phyloP scores from a whole-genome alignment of 2,888 invertebrate genomes.

The Germaria angustata region DNA sequence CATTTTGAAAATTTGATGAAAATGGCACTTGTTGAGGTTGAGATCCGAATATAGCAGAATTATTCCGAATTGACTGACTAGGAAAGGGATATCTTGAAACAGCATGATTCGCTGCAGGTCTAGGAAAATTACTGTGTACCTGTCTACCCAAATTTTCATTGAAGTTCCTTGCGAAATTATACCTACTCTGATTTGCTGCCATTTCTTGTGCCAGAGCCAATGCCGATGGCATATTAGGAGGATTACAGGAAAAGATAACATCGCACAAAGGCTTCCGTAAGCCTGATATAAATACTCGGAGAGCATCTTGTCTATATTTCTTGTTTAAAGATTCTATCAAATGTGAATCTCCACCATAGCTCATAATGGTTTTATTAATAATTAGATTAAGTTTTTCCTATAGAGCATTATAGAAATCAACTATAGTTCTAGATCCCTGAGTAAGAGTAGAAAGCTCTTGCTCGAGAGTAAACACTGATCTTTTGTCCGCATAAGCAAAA shows the following conservation, averaged over 20 bases:
- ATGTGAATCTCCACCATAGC: background rate
- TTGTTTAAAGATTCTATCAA: background rate
- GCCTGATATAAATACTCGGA: too few relatives aligned
- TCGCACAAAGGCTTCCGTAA: too few relatives aligned
- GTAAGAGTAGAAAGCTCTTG: too few relatives aligned
- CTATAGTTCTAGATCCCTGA: too few relatives aligned
- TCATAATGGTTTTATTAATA: too few relatives aligned
- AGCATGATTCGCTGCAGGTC: background rate
- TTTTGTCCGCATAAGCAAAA: too few relatives aligned
- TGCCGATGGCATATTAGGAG: slow-evolving; percentile 4
- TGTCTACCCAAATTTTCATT: background rate
- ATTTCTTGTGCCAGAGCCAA: too few relatives aligned
- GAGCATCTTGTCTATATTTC: too few relatives aligned
- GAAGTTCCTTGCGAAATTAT: background rate
- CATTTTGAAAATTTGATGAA: background rate
- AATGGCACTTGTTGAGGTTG: background rate
- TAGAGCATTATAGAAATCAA: too few relatives aligned
- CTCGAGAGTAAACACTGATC: too few relatives aligned
- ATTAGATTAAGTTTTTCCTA: too few relatives aligned
- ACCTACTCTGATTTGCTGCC: background rate
- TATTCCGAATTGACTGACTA: background rate
- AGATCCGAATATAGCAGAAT: background rate
- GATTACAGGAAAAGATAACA: slow-evolving; percentile 4
- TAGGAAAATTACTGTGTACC: background rate
- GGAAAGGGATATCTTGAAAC: background rate